Conservation (phyloP, 2,113 vertebrate species). For the Manacus vitellinus region DNA sequence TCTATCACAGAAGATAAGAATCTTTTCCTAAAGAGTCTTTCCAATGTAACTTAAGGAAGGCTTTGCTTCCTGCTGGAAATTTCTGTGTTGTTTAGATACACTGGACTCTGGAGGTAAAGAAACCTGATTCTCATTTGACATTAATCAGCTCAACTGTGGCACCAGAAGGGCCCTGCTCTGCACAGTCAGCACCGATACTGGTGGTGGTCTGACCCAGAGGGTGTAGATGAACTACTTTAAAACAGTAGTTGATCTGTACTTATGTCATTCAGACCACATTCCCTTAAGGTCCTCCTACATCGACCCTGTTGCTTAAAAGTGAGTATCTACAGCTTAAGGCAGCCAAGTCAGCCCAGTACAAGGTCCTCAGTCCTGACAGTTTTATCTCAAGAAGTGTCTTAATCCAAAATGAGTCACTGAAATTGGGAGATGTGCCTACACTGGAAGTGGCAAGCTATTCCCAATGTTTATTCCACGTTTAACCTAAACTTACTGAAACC, state of each 20-base stretch:
- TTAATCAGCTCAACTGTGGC: background rate
- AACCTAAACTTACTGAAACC: background rate
- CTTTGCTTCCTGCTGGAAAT: background rate
- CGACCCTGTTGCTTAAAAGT: background rate
- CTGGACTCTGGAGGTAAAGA: background rate
- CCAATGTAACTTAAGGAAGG: background rate
- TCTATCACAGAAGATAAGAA: background rate
- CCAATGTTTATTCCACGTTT: background rate
- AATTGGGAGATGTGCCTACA: background rate
- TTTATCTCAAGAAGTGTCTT: background rate
- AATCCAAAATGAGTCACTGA: background rate
- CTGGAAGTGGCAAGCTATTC: background rate
- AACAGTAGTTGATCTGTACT: background rate
- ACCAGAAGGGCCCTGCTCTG: background rate
- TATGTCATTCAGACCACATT: background rate
- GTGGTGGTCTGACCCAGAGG: background rate
- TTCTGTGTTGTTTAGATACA: background rate
- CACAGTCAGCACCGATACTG: background rate
- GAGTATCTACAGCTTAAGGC: background rate
- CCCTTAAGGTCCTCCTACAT: background rate
- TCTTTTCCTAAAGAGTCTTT: background rate
- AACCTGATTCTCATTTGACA: background rate
- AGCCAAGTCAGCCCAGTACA: background rate
- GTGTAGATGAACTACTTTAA: background rate
- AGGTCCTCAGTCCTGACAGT: background rate